A percentile compares a stretch with the other conserved stretches of the same genome.
Evolutionary conservation across 1,140 invertebrate genomes (phyloP).

Genomic region (Bombus waltoni): DNA sequence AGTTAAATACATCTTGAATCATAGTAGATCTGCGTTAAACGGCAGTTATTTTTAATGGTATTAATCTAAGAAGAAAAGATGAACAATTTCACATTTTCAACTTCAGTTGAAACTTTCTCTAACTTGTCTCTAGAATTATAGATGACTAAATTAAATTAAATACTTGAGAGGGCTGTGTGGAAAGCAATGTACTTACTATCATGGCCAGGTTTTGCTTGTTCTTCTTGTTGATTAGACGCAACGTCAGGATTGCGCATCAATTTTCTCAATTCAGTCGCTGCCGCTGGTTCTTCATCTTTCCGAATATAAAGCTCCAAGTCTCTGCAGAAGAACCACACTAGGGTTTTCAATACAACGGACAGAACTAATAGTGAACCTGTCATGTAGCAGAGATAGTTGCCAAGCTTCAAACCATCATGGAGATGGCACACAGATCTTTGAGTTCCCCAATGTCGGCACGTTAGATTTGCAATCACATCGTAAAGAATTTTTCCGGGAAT

Average conservation of each 20-base stretch:
- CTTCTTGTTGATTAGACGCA: not conserved
- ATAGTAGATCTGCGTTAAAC: not conserved
- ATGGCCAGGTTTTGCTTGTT: not conserved
- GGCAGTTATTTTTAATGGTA: not conserved
- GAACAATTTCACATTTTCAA: no score
- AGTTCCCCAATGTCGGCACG: slow-evolving; percentile 74
- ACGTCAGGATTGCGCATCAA: slow-evolving; percentile 19
- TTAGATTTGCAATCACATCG: slow-evolving; percentile 77
- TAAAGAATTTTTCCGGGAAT: slow-evolving; percentile 84
- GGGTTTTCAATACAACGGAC: slow-evolving; percentile 63
- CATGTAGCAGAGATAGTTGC: slow-evolving; percentile 72
- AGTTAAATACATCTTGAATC: not conserved
- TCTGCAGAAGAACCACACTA: slow-evolving; percentile 70
- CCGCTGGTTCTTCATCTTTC: slow-evolving; percentile 37
- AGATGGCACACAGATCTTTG: slow-evolving; percentile 69
- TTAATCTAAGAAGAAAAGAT: no score
- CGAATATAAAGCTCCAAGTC: slow-evolving; percentile 71
- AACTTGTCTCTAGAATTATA: no score
- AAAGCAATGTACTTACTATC: slow-evolving; percentile 26
- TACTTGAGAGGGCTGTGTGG: not conserved
- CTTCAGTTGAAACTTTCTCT: no score
- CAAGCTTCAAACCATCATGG: slow-evolving; percentile 69
- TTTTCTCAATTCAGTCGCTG: slow-evolving; percentile 57
- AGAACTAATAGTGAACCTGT: slow-evolving; percentile 70
- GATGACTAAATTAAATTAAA: not conserved